Conservation (phyloP, 2,797 vertebrate species). For the Syndactyla subalaris region DNA sequence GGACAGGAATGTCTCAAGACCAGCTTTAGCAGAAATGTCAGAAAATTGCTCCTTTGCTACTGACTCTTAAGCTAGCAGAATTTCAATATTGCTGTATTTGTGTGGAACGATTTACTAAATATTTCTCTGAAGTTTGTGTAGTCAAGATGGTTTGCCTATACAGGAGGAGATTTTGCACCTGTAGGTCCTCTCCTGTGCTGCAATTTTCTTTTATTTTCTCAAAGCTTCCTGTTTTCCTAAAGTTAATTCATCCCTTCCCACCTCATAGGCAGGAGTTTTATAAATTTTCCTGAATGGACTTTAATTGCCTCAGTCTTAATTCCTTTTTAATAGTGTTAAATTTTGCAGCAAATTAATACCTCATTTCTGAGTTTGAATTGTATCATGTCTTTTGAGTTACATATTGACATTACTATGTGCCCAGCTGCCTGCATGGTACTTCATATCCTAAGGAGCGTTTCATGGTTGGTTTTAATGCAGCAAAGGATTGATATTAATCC, state of each 20-base stretch:
- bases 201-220: background rate
- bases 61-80: background rate
- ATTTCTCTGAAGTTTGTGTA: background rate
- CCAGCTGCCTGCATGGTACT: background rate
- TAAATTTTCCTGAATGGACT: background rate
- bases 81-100: background rate
- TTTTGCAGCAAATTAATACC: conserved; percentile 47
- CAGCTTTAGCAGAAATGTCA: background rate
- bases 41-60: background rate
- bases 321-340: conserved; percentile 35
- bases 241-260: conserved; percentile 8
- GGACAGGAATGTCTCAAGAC: background rate
- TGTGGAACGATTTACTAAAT: background rate
- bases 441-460: background rate
- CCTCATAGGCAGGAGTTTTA: conserved; percentile 2
- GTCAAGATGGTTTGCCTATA: background rate
- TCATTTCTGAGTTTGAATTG: conserved; percentile 21
- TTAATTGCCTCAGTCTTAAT: conserved; percentile 40
- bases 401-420: background rate
- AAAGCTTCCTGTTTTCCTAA: conserved; percentile 4
- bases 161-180: background rate
- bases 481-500: background rate
- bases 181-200: background rate
- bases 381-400: background rate
- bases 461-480: background rate